Conservation (phyloP, 2,797 vertebrate genomes). For the Sebastes matsubarae region DNA sequence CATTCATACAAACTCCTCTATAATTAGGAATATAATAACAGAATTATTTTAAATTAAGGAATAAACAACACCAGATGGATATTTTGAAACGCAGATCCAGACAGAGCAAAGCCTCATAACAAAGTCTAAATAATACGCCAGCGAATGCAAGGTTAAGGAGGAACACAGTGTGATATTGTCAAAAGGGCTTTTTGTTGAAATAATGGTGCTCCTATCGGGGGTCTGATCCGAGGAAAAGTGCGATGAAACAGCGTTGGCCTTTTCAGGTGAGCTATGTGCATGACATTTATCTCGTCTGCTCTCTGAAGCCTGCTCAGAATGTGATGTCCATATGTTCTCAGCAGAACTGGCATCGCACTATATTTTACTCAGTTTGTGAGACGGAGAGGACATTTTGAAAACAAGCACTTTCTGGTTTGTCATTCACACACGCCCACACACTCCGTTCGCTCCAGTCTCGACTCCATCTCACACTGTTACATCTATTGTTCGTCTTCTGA, state of each 20-base stretch:
- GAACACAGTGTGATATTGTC: conserved; percentile 7
- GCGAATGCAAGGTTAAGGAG: conserved; percentile 7
- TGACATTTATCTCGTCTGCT: conserved; percentile 65
- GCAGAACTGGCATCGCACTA: conserved; percentile 47
- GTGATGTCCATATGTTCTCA: conserved; percentile 46
- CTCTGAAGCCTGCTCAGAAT: conserved; percentile 24
- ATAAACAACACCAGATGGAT: conserved; percentile 31
- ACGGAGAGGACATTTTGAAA: conserved; percentile 55
- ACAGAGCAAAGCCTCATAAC: neutral
- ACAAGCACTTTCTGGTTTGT: conserved; percentile 64
- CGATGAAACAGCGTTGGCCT: conserved; percentile 53
- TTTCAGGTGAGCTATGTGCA: conserved; percentile 65
- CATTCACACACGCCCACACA: conserved; percentile 65
- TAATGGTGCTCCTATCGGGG: conserved; percentile 18
- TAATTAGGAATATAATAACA: conserved; percentile 58
- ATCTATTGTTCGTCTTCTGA: conserved; percentile 45
- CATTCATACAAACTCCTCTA: conserved; percentile 54
- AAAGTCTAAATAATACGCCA: neutral
- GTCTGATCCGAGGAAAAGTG: conserved; percentile 31
- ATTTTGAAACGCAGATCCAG: conserved; percentile 31
- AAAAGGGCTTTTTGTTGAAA: conserved; percentile 35
- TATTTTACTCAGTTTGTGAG: conserved; percentile 54
- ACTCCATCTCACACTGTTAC: conserved; percentile 46
- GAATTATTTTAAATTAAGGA: conserved; percentile 23
- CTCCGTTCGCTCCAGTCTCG: conserved; percentile 30